Evolutionary conservation across 2,888 invertebrate species (phyloP), one percentile per base, ranked within the genome.

Genomic region (Troglohyphantes excavatus): DNA sequence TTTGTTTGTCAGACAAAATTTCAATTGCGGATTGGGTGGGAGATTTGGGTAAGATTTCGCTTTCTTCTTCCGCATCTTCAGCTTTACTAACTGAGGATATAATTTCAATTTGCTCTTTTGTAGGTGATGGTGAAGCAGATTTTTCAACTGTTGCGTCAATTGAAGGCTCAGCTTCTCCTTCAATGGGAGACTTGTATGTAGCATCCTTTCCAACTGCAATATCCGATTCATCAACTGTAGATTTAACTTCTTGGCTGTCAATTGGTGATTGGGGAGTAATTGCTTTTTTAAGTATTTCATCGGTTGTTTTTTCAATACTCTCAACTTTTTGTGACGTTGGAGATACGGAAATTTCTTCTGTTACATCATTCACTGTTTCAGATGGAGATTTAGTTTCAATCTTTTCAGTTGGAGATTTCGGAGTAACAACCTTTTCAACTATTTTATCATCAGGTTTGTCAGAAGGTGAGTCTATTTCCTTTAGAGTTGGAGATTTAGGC

Each of bases 291-390:
- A 26, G n/a, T 33, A 29, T 27, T 11, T 46, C 21, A 9, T 29
- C 11, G 0, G n/a, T 19, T 46, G 59, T 76, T 7, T 19, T 13
- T 0, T 39, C 53, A 27, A 19, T 17, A 21, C 19, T 2, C n/a
- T 13, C 2, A 27, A 63, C 27, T 76, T 65, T 19, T 86, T 68
- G 0, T 81, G 33, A 2, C 5, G n/a, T 39, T 46, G 81, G 19
- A 27, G 68, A 53, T 17, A 13, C 13, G 46, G 17, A 53, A 3
- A 46, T 9, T 43, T 21, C 3, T 0, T 27, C 23, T 61, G n/a
- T 23, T 23, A 23, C 26, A 5, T 23, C 65, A 26, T 9, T 26
- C 21, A 11, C 29, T 19, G 13, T 27, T 29, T 23, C 59, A 59
- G 59, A 2, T n/a, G 59, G n/a, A 19, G 29, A n/a, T 13, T 2